phyloP scores from a whole-genome alignment of 2,888 invertebrate genomes.

The Thysanoteuthis rhombus region DNA sequence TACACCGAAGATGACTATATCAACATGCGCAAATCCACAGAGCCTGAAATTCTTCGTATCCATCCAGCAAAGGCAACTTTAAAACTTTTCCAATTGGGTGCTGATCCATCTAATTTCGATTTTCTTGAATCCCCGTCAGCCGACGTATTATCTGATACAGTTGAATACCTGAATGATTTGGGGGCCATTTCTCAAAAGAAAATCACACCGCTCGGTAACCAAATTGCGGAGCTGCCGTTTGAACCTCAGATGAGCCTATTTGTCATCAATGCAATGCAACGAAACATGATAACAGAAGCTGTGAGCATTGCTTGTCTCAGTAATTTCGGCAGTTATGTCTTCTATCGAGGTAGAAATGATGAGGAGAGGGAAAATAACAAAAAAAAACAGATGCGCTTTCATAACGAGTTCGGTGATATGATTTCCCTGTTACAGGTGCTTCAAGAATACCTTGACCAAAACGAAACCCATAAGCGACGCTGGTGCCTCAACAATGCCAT shows the following conservation, averaged over 20 bases:
- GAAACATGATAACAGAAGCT: slow-evolving; percentile 52
- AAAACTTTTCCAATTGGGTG: slow-evolving; percentile 60
- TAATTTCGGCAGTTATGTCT: slow-evolving; percentile 56
- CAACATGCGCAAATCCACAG: slow-evolving; percentile 51
- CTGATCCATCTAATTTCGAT: slow-evolving; percentile 58
- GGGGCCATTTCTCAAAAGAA: slow-evolving; percentile 52
- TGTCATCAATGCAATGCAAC: slow-evolving; percentile 47
- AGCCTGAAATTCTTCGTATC: slow-evolving; percentile 65
- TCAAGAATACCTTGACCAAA: slow-evolving; percentile 51
- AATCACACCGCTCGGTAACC: slow-evolving; percentile 59
- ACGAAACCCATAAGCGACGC: slow-evolving; percentile 48
- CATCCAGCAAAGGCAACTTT: slow-evolving; percentile 60
- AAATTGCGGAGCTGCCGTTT: slow-evolving; percentile 60
- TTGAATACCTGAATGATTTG: slow-evolving; percentile 51
- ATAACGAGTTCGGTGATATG: slow-evolving; percentile 57
- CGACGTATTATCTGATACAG: slow-evolving; percentile 52
- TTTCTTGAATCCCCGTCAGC: slow-evolving; percentile 61
- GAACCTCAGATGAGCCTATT: slow-evolving; percentile 59
- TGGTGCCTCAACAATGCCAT: slow-evolving; percentile 64
- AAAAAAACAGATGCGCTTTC: slow-evolving; percentile 52
- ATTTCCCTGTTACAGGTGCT: slow-evolving; percentile 56
- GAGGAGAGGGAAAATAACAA: slow-evolving; percentile 55
- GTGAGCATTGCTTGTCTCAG: slow-evolving; percentile 57
- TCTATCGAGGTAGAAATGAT: slow-evolving; percentile 54
- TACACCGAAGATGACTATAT: slow-evolving; percentile 61